phyloP scores from a whole-genome alignment of 2,797 vertebrate species.

The Trematomus bernacchii region DNA sequence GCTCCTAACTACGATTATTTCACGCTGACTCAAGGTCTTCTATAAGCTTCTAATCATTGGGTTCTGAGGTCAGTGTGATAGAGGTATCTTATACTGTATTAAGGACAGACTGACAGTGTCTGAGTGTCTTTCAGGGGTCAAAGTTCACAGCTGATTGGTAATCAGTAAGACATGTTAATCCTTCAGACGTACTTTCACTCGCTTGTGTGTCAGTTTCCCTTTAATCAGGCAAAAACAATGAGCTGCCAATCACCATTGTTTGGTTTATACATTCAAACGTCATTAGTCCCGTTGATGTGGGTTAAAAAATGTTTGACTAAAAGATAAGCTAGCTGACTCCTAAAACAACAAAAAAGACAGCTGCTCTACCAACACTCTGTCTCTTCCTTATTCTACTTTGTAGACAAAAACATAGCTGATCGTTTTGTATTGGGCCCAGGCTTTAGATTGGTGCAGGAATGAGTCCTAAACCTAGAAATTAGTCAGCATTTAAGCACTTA shows the following conservation, averaged over 20 bases:
- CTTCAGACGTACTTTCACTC: slow-evolving; percentile 4
- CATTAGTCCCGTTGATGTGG: not conserved
- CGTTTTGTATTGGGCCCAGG: too few relatives aligned
- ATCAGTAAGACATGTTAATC: not conserved
- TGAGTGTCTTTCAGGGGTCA: slow-evolving; percentile 20
- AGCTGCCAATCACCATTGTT: slow-evolving; percentile 1
- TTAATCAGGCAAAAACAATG: slow-evolving; percentile 33
- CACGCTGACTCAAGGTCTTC: not conserved
- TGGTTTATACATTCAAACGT: not conserved
- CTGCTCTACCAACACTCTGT: not conserved
- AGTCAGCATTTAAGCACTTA: too few relatives aligned
- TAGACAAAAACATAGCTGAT: too few relatives aligned
- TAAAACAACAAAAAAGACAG: not conserved
- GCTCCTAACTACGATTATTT: not conserved
- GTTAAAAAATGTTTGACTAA: not conserved
- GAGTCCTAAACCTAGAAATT: too few relatives aligned
- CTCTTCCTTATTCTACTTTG: not conserved
- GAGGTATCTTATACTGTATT: slow-evolving; percentile 23
- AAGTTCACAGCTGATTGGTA: slow-evolving; percentile 42
- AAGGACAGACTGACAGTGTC: not conserved
- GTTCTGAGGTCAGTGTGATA: slow-evolving; percentile 42
- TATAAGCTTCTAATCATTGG: not conserved
- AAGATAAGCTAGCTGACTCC: not conserved
- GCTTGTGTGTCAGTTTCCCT: slow-evolving; percentile 1
- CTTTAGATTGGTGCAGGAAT: too few relatives aligned